Evolutionary conservation across 1,140 invertebrate genomes (phyloP).

Genomic region (Scaptodrosophila lebanonensis): DNA sequence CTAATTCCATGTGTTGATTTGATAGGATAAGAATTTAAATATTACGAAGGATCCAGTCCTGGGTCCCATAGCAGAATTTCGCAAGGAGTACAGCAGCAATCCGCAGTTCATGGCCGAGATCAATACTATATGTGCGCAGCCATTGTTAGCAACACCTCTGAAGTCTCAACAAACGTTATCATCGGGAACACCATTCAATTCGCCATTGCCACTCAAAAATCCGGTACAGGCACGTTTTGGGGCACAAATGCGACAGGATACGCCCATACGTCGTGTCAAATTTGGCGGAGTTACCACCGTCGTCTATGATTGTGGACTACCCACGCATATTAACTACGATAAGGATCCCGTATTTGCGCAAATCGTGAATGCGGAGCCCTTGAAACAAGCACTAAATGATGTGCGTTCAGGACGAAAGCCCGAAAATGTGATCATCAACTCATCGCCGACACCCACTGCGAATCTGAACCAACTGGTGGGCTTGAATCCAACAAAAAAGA

Average conservation of each 20-base stretch:
- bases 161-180: no score
- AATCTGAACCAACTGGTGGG: constrained; percentile 60
- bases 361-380: constrained; percentile 60
- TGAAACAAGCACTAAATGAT: constrained; percentile 55
- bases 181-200: constrained; percentile 50
- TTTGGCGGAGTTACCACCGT: constrained; percentile 65
- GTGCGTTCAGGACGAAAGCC: constrained; percentile 30
- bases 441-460: constrained; percentile 23
- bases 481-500: constrained; percentile 77
- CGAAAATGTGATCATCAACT: constrained; percentile 46
- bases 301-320: constrained; percentile 60
- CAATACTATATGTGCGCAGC: constrained; percentile 32
- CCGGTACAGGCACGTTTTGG: constrained; percentile 52
- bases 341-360: constrained; percentile 68
- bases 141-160: constrained; percentile 27
- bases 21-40: constrained; percentile 78
- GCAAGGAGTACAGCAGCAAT: constrained; percentile 79
- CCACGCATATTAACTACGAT: constrained; percentile 66
- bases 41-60: constrained; percentile 79
- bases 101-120: constrained; percentile 79
- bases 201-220: constrained; percentile 63
- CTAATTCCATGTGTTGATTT: background rate
- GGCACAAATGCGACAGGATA: constrained; percentile 66
- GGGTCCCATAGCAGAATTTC: constrained; percentile 79
- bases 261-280: constrained; percentile 67